phyloP scores from a whole-genome alignment of 2,797 vertebrate genomes.

The Lepidocolaptes lacrymiger region DNA sequence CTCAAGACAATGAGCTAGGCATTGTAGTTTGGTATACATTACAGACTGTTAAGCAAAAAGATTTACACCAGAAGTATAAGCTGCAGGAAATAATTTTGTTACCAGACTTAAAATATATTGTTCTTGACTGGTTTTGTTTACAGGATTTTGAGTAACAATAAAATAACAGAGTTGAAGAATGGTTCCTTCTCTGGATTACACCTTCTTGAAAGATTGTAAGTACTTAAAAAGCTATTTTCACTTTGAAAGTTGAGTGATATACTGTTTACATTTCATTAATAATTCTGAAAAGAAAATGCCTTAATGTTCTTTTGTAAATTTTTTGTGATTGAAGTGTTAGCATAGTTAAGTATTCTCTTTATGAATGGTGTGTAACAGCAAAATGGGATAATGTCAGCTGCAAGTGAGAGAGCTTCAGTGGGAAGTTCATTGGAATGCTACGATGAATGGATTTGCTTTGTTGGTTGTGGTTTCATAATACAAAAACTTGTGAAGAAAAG shows the following conservation, averaged over 20 bases:
- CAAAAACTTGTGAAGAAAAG: background rate
- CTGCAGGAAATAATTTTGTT: background rate
- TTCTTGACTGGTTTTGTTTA: constrained; percentile 50
- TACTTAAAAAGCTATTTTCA: constrained; percentile 49
- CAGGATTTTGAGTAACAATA: constrained; percentile 98
- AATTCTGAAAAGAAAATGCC: background rate
- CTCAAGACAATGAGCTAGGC: background rate
- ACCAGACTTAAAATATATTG: background rate
- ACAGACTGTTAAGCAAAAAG: background rate
- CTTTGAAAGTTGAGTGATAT: background rate
- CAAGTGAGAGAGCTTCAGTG: background rate
- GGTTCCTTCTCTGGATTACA: constrained; percentile 90
- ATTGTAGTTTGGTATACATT: background rate
- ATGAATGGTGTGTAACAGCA: background rate
- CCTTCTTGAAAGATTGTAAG: constrained; percentile 95
- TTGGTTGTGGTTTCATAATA: background rate
- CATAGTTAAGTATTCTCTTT: background rate
- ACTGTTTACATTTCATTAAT: background rate
- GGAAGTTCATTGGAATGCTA: background rate
- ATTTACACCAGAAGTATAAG: background rate
- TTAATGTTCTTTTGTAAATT: background rate
- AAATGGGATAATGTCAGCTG: background rate
- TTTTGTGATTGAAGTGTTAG: background rate
- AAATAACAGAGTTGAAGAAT: constrained; percentile 93
- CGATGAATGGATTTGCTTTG: background rate